These are phyloP conservation scores for Quadroppia sp. DNA, from an alignment of 2,888 invertebrate genomes.

Conservation along the genomic window DNA sequence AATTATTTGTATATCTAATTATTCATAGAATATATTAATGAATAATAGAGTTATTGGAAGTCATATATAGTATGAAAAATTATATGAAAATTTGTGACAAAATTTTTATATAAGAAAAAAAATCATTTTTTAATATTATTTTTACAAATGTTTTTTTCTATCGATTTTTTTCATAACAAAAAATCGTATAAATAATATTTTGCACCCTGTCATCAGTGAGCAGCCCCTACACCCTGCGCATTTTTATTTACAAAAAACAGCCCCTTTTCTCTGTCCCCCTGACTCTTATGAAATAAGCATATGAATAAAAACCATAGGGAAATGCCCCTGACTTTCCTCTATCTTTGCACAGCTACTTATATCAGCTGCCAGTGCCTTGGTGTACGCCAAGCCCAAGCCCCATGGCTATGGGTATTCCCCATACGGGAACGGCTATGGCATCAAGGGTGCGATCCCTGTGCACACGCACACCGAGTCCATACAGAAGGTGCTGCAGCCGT, in stretches of 20 bases:
- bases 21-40: conserved; percentile 1
- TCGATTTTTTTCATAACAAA: too few species aligned
- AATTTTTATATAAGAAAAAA: too few species aligned
- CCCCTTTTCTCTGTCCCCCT: too few species aligned
- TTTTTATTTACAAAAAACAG: too few species aligned
- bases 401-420: neutral
- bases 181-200: too few species aligned
- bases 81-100: neutral
- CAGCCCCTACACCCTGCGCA: too few species aligned
- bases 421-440: neutral
- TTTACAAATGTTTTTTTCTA: too few species aligned
- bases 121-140: too few species aligned
- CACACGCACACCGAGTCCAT: conserved; percentile 4
- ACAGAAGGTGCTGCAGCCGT: conserved; percentile 35
- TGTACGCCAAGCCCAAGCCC: conserved; percentile 25
- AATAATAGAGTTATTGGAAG: neutral
- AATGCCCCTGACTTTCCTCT: neutral
- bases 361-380: conserved; percentile 8
- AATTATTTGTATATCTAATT: too few species aligned
- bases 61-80: neutral
- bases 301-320: neutral
- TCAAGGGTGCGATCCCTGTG: neutral
- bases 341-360: conserved; percentile 1
- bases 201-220: too few species aligned
- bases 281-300: neutral